Percentiles rank a stretch among this genome's conserved stretches.
These are phyloP conservation scores for Drosophila emarginata DNA, from an alignment of 2,888 invertebrate species.

Conservation along the genomic window DNA sequence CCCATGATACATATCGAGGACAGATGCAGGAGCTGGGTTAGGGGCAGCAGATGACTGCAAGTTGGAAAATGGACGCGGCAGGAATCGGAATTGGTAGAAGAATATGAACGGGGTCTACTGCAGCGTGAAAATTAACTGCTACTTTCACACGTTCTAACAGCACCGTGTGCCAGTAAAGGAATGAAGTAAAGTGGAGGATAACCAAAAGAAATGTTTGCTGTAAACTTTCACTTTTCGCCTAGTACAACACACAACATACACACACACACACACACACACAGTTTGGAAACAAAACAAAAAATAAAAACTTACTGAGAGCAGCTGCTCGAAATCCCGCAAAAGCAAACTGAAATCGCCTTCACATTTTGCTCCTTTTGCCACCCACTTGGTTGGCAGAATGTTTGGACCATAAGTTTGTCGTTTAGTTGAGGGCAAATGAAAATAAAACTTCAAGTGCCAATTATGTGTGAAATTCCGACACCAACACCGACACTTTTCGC, in stretches of 20 bases:
- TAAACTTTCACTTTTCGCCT: slow-evolving; percentile 69
- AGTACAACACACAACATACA: slow-evolving; percentile 12
- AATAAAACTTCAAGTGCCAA: slow-evolving; percentile 76
- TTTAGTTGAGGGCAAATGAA: slow-evolving; percentile 65
- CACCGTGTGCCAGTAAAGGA: slow-evolving; percentile 22
- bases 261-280: slow-evolving; percentile 14
- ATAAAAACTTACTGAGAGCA: slow-evolving; percentile 51
- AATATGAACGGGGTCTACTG: slow-evolving; percentile 50
- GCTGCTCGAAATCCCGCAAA: slow-evolving; percentile 49
- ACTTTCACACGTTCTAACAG: slow-evolving; percentile 72
- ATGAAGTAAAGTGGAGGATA: slow-evolving; percentile 23
- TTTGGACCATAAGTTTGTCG: slow-evolving; percentile 71
- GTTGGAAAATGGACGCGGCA: slow-evolving; percentile 53
- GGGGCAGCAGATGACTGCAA: slow-evolving; percentile 26
- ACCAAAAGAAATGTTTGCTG: slow-evolving; percentile 70
- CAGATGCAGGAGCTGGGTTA: background rate
- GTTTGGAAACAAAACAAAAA: slow-evolving; percentile 30
- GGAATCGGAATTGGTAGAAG: slow-evolving; percentile 40
- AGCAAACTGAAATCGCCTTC: slow-evolving; percentile 27
- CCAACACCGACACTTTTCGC: slow-evolving; percentile 58
- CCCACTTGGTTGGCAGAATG: slow-evolving; percentile 18
- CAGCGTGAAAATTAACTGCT: slow-evolving; percentile 67
- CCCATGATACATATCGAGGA: slow-evolving; percentile 11
- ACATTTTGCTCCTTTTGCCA: slow-evolving; percentile 11
- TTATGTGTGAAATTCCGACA: slow-evolving; percentile 74